phyloP scores from a whole-genome alignment of 2,797 vertebrate genomes.

The Pseudochirops cupreus region DNA sequence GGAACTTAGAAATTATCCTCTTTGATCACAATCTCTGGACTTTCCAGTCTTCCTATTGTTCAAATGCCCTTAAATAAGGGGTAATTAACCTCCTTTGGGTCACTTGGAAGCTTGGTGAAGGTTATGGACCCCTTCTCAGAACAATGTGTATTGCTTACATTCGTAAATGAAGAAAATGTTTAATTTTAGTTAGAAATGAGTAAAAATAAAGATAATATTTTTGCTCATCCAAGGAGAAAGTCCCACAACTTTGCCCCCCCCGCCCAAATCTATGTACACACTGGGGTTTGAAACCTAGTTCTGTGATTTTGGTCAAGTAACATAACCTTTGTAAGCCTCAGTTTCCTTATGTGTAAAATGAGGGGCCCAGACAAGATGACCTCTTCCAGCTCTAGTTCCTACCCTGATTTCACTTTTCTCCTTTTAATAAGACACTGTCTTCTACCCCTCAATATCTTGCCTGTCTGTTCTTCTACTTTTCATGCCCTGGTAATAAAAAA shows the following conservation, averaged over 20 bases:
- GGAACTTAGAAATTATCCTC: neutral
- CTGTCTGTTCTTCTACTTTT: neutral
- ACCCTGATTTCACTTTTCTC: neutral
- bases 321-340: neutral
- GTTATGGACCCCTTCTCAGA: neutral
- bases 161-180: neutral
- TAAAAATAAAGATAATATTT: neutral
- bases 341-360: neutral
- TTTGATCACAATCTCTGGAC: neutral
- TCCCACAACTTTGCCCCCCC: neutral
- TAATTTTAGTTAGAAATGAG: neutral
- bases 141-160: neutral
- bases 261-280: neutral
- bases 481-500: neutral
- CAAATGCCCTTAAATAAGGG: neutral
- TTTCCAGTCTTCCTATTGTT: neutral
- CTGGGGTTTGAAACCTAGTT: neutral
- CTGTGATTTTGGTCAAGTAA: neutral
- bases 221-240: neutral
- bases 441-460: neutral
- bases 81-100: neutral
- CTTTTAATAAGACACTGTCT: neutral
- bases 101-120: too few relatives aligned
- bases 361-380: neutral
- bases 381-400: neutral